Evolutionary conservation across 2,113 vertebrate genomes (phyloP).

Genomic region (Pterocles burchelli): DNA sequence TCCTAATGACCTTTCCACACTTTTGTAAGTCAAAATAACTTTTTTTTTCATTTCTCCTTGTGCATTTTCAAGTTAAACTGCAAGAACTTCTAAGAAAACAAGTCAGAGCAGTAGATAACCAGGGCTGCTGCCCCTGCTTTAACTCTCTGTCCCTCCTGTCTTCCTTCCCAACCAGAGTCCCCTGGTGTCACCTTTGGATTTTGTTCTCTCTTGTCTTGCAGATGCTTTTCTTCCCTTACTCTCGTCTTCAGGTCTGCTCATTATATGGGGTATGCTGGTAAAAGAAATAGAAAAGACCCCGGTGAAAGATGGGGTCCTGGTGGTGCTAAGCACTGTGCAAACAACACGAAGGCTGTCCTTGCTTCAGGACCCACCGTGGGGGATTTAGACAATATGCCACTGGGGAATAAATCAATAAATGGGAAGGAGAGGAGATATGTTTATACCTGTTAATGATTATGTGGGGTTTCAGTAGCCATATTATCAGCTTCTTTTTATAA

Average conservation of each 20-base stretch:
- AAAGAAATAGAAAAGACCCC: conserved; percentile 12
- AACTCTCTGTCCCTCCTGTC: neutral
- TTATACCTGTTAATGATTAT: conserved; percentile 51
- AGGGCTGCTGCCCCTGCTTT: neutral
- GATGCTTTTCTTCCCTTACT: conserved; percentile 14
- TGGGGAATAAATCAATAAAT: conserved; percentile 35
- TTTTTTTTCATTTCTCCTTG: conserved; percentile 13
- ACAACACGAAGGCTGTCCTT: conserved; percentile 65
- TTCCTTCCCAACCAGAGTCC: neutral
- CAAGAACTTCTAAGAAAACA: conserved; percentile 25
- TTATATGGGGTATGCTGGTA: conserved; percentile 25
- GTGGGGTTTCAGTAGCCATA: neutral
- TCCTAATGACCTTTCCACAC: conserved; percentile 64
- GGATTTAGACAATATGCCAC: conserved; percentile 54
- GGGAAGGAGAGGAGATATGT: conserved; percentile 20
- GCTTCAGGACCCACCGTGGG: neutral
- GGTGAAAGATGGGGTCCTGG: conserved; percentile 3
- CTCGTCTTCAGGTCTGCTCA: neutral
- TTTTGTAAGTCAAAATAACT: conserved; percentile 53
- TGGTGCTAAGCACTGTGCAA: conserved; percentile 36
- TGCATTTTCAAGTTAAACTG: conserved; percentile 30
- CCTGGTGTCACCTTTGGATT: neutral
- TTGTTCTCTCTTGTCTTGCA: conserved; percentile 31
- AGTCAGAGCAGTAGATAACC: conserved; percentile 7
- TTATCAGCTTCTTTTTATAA: conserved; percentile 17